Evolutionary conservation across 2,888 invertebrate genomes (phyloP).

Genomic region (Dryobotodes eremita): DNA sequence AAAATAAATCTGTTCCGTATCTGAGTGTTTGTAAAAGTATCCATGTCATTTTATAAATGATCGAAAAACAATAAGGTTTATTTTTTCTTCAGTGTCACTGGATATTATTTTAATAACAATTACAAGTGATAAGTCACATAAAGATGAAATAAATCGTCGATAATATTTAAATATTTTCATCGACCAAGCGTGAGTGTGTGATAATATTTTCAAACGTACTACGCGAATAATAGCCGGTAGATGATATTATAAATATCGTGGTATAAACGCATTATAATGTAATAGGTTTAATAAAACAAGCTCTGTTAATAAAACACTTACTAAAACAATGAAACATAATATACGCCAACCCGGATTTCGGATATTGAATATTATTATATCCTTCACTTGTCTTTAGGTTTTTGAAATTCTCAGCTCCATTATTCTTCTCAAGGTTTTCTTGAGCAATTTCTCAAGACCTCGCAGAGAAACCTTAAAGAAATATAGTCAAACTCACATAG

Average conservation of each 20-base stretch:
- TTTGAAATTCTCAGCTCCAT: neutral
- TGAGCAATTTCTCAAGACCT: neutral
- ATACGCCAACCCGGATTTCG: neutral
- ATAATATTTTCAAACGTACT: constrained; percentile 40
- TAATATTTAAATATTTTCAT: constrained; percentile 20
- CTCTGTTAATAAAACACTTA: constrained; percentile 8
- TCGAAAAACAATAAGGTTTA: neutral
- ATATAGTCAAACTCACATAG: neutral
- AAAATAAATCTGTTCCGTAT: neutral
- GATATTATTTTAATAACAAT: constrained; percentile 39
- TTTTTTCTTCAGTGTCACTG: neutral
- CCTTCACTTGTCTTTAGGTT: neutral
- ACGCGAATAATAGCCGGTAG: constrained; percentile 12
- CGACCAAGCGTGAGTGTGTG: neutral
- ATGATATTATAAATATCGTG: constrained; percentile 31
- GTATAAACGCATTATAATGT: constrained; percentile 8
- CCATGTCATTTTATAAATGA: neutral
- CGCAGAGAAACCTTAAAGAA: neutral
- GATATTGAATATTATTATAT: neutral
- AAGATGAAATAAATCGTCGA: neutral
- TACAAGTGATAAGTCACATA: constrained; percentile 2
- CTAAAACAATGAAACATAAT: constrained; percentile 8
- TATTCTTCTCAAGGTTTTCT: constrained; percentile 9
- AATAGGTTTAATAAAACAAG: constrained; percentile 24
- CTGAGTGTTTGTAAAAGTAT: neutral